These are phyloP conservation scores for Loripinus fragilis DNA, from an alignment of 2,888 invertebrate genomes.

Conservation along the genomic window DNA sequence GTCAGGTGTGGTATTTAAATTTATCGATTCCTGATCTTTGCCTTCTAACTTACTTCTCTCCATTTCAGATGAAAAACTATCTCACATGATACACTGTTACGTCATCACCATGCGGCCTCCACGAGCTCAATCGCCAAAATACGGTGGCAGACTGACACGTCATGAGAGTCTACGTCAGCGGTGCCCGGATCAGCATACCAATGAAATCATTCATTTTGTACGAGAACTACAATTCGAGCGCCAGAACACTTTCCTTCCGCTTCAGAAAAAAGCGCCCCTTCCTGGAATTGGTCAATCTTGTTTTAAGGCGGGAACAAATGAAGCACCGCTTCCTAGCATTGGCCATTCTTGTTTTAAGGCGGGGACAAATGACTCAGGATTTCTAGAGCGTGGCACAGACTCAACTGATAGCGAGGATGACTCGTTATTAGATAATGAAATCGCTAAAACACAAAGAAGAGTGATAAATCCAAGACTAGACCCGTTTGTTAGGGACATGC, in stretches of 20 bases:
- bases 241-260: constrained; percentile 68
- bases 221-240: constrained; percentile 67
- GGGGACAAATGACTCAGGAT: constrained; percentile 61
- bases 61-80: neutral
- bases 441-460: constrained; percentile 46
- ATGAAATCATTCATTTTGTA: constrained; percentile 73
- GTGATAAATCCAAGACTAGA: constrained; percentile 50
- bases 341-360: constrained; percentile 52
- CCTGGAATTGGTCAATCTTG: constrained; percentile 66
- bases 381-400: constrained; percentile 60
- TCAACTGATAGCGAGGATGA: constrained; percentile 64
- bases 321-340: constrained; percentile 68
- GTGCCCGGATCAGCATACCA: constrained; percentile 58
- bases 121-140: constrained; percentile 46
- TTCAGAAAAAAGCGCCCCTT: constrained; percentile 65
- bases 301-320: constrained; percentile 43
- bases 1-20: too few species aligned
- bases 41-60: too few species aligned
- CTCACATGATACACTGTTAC: neutral
- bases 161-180: constrained; percentile 56
- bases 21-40: too few species aligned
- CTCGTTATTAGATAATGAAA: constrained; percentile 64
- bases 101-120: constrained; percentile 49
- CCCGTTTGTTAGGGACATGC: constrained; percentile 53
- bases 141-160: constrained; percentile 29